Conservation (phyloP, 2,797 vertebrate species). For the Alosa sapidissima region DNA sequence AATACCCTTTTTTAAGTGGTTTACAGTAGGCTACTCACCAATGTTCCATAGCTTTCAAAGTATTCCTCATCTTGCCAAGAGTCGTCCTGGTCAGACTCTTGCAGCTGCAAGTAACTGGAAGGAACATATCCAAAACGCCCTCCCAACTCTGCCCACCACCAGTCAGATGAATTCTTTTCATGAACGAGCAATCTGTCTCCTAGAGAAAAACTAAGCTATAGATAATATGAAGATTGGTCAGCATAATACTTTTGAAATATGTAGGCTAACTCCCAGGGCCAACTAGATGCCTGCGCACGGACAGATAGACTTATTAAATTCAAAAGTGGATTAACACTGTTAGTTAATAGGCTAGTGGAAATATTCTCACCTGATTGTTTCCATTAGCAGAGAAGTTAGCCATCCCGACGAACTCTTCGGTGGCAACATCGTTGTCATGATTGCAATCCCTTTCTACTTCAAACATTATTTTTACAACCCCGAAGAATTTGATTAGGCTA, state of each 20-base stretch:
- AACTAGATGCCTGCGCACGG: no score
- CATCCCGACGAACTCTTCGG: constrained; percentile 60
- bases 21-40: constrained; percentile 63
- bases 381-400: constrained; percentile 60
- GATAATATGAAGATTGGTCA: no score
- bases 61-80: constrained; percentile 83
- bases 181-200: constrained; percentile 74
- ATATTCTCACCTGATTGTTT: constrained; percentile 65
- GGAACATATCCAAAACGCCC: constrained; percentile 76
- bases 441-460: background rate
- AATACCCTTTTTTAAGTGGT: background rate
- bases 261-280: background rate
- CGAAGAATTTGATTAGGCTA: background rate
- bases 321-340: no score
- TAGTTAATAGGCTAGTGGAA: no score
- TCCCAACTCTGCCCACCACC: constrained; percentile 80
- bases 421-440: constrained; percentile 9
- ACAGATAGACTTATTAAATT: no score
- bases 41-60: constrained; percentile 79
- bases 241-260: no score
- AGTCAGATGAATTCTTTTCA: constrained; percentile 69
- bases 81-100: constrained; percentile 57
- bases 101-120: constrained; percentile 67
- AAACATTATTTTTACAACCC: constrained; percentile 13
- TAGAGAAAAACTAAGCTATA: constrained; percentile 66